Evolutionary conservation across 2,888 invertebrate genomes (phyloP).

Genomic region (Catocala nupta): DNA sequence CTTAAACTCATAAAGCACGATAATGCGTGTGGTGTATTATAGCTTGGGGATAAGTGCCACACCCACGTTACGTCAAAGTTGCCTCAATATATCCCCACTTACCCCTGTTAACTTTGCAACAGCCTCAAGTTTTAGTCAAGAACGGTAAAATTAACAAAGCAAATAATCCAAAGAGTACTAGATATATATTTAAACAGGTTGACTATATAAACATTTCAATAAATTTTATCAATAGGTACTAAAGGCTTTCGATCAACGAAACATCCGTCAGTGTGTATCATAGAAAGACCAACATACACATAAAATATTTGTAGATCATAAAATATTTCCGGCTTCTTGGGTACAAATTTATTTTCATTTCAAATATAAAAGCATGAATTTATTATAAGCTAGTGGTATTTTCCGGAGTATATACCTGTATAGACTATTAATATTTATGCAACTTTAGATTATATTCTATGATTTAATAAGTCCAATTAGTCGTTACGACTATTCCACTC

Average conservation of each 20-base stretch:
- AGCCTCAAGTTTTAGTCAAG: too few species aligned
- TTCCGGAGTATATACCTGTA: neutral
- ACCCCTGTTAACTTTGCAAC: too few species aligned
- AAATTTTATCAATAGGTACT: neutral
- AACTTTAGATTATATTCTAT: too few species aligned
- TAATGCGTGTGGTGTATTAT: too few species aligned
- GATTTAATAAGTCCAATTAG: conserved; percentile 13
- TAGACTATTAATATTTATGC: too few species aligned
- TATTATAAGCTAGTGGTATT: neutral
- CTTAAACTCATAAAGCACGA: too few species aligned
- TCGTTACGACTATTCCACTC: conserved; percentile 45
- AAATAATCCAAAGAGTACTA: too few species aligned
- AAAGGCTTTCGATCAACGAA: conserved; percentile 3
- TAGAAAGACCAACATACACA: conserved; percentile 1
- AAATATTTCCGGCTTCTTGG: conserved; percentile 2
- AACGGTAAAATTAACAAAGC: too few species aligned
- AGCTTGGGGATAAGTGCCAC: neutral
- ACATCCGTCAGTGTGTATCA: neutral
- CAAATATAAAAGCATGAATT: neutral
- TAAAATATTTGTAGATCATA: neutral
- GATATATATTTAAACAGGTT: too few species aligned
- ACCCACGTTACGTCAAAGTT: neutral
- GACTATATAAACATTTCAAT: too few species aligned
- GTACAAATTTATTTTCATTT: conserved; percentile 1
- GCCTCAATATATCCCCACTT: too few species aligned